Percentiles rank a stretch among this genome's conserved stretches.
These are phyloP conservation scores for Myripristis jacobus DNA, from an alignment of 2,797 vertebrate genomes.

Conservation along the genomic window DNA sequence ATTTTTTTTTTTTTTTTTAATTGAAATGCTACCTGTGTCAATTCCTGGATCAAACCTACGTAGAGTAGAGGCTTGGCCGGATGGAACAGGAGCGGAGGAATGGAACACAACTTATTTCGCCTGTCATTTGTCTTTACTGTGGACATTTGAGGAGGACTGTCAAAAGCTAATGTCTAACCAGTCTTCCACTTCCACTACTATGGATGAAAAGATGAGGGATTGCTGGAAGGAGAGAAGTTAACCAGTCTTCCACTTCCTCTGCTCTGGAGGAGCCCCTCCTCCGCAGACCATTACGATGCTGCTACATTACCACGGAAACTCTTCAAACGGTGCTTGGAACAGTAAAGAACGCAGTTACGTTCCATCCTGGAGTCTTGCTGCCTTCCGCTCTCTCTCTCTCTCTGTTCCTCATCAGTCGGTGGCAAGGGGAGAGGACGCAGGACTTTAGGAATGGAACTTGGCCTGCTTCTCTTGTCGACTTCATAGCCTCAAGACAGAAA, in stretches of 20 bases:
- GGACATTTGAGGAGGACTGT: slow-evolving; percentile 60
- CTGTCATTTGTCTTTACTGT: slow-evolving; percentile 60
- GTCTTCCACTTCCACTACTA: slow-evolving; percentile 83
- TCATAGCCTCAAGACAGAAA: slow-evolving; percentile 68
- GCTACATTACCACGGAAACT: slow-evolving; percentile 83
- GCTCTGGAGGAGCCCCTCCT: slow-evolving; percentile 72
- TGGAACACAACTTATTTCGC: slow-evolving; percentile 65
- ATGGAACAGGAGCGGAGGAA: slow-evolving; percentile 41
- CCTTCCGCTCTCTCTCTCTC: slow-evolving; percentile 71
- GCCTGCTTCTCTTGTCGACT: slow-evolving; percentile 64
- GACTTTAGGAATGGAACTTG: slow-evolving; percentile 53
- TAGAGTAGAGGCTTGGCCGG: slow-evolving; percentile 45
- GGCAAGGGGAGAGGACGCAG: slow-evolving; percentile 54
- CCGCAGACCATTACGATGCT: slow-evolving; percentile 81
- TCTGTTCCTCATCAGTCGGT: slow-evolving; percentile 68
- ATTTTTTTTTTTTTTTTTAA: too few relatives aligned
- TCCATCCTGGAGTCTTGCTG: slow-evolving; percentile 61
- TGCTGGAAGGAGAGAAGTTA: slow-evolving; percentile 83
- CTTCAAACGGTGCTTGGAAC: slow-evolving; percentile 76
- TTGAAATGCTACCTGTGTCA: slow-evolving; percentile 43
- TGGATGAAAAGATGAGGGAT: slow-evolving; percentile 78
- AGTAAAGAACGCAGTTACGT: slow-evolving; percentile 51
- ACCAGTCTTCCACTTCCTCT: slow-evolving; percentile 82
- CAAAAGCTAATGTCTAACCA: slow-evolving; percentile 75
- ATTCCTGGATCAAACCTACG: slow-evolving; percentile 60